Percentiles rank a stretch among this genome's conserved stretches.
phyloP scores from a whole-genome alignment of 2,888 invertebrate species.

The Parasteatoda lunata region DNA sequence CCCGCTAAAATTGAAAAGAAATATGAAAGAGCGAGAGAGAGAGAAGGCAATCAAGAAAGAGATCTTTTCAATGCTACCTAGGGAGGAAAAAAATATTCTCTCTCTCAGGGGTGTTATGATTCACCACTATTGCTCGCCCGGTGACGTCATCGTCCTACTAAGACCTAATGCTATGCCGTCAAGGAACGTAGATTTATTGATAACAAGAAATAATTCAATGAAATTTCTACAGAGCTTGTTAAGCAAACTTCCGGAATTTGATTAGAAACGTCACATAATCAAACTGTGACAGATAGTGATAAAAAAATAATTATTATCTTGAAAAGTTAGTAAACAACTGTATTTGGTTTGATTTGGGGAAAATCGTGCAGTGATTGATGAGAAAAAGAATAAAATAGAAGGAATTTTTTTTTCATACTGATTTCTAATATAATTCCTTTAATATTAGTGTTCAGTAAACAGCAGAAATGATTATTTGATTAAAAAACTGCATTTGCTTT shows the following conservation, averaged over 20 bases:
- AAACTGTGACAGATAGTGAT: too few relatives aligned
- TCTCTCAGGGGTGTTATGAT: slow-evolving; percentile 1
- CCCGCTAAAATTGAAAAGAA: background rate
- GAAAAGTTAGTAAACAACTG: too few relatives aligned
- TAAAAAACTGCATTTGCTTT: too few relatives aligned
- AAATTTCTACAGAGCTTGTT: background rate
- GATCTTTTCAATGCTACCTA: background rate
- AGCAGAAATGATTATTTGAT: too few relatives aligned
- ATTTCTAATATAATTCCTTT: too few relatives aligned
- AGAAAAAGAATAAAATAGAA: too few relatives aligned
- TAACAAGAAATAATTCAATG: background rate
- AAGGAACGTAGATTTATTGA: background rate
- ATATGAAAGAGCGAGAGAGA: background rate
- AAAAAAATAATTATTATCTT: too few relatives aligned
- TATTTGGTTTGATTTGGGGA: too few relatives aligned
- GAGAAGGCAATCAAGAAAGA: slow-evolving; percentile 1
- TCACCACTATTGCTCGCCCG: slow-evolving; percentile 4
- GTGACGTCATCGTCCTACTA: slow-evolving; percentile 16
- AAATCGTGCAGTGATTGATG: too few relatives aligned
- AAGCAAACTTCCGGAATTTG: background rate
- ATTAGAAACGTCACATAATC: background rate
- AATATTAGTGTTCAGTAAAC: too few relatives aligned
- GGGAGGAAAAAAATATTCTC: background rate
- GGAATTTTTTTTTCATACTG: too few relatives aligned
- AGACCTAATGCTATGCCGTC: background rate